A percentile compares a stretch with the other conserved stretches of the same genome.
phyloP scores from a whole-genome alignment of 2,888 invertebrate genomes.

The Melipona beecheii region DNA sequence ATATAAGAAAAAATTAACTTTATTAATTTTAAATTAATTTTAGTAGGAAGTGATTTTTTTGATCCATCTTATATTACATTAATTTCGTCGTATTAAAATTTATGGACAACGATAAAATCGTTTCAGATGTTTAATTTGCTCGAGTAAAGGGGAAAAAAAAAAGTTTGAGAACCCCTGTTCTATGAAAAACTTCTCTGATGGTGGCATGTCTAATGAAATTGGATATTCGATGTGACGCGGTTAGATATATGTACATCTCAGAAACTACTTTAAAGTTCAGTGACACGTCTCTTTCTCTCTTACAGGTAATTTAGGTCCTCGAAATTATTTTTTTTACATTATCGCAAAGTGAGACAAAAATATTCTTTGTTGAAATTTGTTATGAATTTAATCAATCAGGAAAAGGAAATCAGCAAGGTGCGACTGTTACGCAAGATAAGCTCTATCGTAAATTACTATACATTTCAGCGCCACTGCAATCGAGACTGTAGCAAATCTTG shows the following conservation, averaged over 20 bases:
- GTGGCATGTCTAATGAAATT: constrained; percentile 16
- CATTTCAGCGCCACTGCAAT: constrained; percentile 48
- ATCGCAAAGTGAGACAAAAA: neutral
- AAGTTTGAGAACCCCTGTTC: constrained; percentile 17
- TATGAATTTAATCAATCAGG: constrained; percentile 30
- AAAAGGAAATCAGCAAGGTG: constrained; percentile 52
- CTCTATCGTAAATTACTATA: constrained; percentile 64
- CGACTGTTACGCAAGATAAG: constrained; percentile 43
- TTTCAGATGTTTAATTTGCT: constrained; percentile 39
- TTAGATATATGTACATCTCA: neutral
- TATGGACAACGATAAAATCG: constrained; percentile 54
- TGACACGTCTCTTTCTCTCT: neutral
- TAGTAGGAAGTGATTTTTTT: too few relatives aligned
- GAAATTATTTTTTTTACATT: constrained; percentile 11
- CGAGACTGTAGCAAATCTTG: neutral
- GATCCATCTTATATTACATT: neutral
- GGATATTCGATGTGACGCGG: constrained; percentile 39
- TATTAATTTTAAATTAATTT: too few relatives aligned
- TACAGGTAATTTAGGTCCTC: constrained; percentile 35
- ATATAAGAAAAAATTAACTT: too few relatives aligned
- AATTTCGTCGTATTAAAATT: neutral
- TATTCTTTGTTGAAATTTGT: neutral
- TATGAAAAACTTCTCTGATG: neutral
- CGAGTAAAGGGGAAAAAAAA: too few relatives aligned
- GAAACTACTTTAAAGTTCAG: constrained; percentile 34